These are phyloP conservation scores for Drosophila serrata DNA, from an alignment of 1,140 invertebrate genomes.

Conservation along the genomic window DNA sequence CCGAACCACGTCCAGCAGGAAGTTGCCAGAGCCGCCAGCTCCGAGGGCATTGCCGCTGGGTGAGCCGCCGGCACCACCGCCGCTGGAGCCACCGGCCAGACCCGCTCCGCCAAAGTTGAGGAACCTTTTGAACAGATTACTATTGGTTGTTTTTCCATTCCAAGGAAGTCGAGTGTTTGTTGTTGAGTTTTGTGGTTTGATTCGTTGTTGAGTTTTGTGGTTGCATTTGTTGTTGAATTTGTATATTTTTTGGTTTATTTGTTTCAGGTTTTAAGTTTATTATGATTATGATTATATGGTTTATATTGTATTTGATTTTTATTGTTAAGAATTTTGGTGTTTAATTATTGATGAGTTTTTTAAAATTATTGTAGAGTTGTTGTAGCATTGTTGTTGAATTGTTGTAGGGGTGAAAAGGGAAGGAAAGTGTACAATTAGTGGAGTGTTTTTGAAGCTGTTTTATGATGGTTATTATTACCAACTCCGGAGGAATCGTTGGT, in stretches of 20 bases:
- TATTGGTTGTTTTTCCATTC: conserved; percentile 53
- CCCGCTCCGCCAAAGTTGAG: conserved; percentile 89
- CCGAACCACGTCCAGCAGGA: conserved; percentile 94
- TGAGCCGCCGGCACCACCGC: conserved; percentile 69
- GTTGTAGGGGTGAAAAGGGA: conserved; percentile 10
- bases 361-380: conserved; percentile 22
- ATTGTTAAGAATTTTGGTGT: conserved; percentile 18
- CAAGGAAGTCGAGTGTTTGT: conserved; percentile 34
- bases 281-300: neutral
- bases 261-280: conserved; percentile 16
- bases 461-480: neutral
- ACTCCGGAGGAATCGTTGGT: neutral
- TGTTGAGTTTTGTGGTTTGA: conserved; percentile 14
- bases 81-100: conserved; percentile 83
- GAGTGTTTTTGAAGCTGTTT: conserved; percentile 7
- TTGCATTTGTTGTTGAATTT: conserved; percentile 27
- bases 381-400: conserved; percentile 29
- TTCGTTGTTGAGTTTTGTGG: conserved; percentile 19
- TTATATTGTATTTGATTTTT: conserved; percentile 9
- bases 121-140: conserved; percentile 87
- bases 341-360: conserved; percentile 17
- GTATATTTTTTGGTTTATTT: conserved; percentile 5
- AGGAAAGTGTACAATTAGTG: conserved; percentile 49
- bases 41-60: conserved; percentile 86
- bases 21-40: conserved; percentile 92